A percentile compares a stretch with the other conserved stretches of the same genome.
phyloP scores from a whole-genome alignment of 2,888 invertebrate species.

The Drosophila niveifrons region DNA sequence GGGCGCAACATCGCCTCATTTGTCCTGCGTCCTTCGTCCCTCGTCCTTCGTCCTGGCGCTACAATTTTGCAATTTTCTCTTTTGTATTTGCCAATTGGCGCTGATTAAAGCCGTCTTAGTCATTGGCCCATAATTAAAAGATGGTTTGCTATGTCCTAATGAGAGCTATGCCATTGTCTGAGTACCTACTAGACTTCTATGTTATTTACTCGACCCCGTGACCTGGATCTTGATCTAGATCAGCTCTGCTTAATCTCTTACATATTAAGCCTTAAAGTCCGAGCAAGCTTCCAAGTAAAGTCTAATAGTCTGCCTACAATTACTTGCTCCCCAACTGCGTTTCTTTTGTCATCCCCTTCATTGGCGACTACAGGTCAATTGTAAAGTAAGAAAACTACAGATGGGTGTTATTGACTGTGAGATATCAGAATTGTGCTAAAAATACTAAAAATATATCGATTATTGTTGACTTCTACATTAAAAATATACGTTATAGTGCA shows the following conservation, averaged over 20 bases:
- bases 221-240: background rate
- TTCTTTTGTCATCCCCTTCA: background rate
- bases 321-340: background rate
- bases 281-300: too few species aligned
- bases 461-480: too few species aligned
- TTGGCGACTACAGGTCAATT: background rate
- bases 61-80: conserved; percentile 69
- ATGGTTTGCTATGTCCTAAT: conserved; percentile 59
- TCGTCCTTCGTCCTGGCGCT: background rate
- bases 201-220: background rate
- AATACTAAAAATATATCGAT: too few species aligned
- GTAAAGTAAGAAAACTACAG: too few species aligned
- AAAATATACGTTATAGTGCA: too few species aligned
- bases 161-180: conserved; percentile 38
- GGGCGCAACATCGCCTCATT: conserved; percentile 20
- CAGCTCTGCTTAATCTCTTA: background rate
- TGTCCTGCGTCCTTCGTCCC: background rate
- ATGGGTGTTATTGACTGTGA: too few species aligned
- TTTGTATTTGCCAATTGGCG: conserved; percentile 76
- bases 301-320: conserved; percentile 16
- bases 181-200: conserved; percentile 17
- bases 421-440: too few species aligned
- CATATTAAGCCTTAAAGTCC: too few species aligned
- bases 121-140: conserved; percentile 73
- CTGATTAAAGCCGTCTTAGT: conserved; percentile 75